Evolutionary conservation across 2,888 invertebrate genomes (phyloP), one percentile per base, ranked within the genome.

Genomic region (Hypomecis atomaria): DNA sequence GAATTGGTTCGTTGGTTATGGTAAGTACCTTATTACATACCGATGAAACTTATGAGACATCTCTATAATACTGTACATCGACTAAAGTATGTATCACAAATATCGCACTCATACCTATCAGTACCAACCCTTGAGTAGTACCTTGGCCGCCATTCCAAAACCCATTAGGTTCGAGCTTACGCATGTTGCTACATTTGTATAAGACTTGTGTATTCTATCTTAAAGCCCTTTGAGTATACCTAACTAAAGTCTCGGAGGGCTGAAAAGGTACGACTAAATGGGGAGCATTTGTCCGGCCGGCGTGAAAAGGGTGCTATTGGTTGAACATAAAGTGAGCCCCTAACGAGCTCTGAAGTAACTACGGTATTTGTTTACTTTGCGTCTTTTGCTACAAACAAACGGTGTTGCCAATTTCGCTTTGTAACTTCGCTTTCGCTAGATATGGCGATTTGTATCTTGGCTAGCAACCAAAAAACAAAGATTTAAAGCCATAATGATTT

Each of bases 181-280:
- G 67, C 57, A 65, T 71, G 72, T 76, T 78, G 72, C 74, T 72
- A 69, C 69, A 70, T 59, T 72, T 69, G 70, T 70, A 63, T 66
- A 71, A 70, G 67, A 67, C 62, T 67, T 69, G 61, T 71, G 67
- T 77, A 73, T 63, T 64, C 55, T 64, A 71, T 75, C 71, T 67
- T 69, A 70, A 70, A 72, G 65, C 65, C 71, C 73, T 74, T 73
- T 67, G 72, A 76, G 72, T 71, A 62, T 72, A 70, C 69, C 66
- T 74, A 71, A 73, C 66, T 74, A 70, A 73, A 73, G 71, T 71
- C 71, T 71, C 72, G 64, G 65, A 62, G 71, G 72, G 62, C 74
- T 74, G 75, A 77, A 78, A 75, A 75, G 76, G 73, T 71, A 59
- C 61, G 62, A 62, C 76, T 79, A 78, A 79, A 81, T 81, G 76